phyloP scores from a whole-genome alignment of 2,888 invertebrate species.

The Antitype chi region DNA sequence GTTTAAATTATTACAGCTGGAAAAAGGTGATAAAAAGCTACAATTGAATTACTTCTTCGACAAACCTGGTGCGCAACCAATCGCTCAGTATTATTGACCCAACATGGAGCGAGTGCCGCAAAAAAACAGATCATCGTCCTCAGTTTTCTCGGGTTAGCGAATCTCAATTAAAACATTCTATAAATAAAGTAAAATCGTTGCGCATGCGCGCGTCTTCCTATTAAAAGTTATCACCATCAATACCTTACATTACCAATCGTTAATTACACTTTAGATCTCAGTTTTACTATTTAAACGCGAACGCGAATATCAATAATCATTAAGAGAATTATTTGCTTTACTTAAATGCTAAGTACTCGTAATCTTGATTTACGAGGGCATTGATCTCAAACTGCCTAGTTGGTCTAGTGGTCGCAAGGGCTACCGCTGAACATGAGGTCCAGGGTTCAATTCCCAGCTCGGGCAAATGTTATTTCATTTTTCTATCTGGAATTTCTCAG shows the following conservation, averaged over 20 bases:
- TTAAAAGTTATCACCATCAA: conserved; percentile 50
- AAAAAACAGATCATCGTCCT: conserved; percentile 39
- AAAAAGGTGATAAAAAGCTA: conserved; percentile 30
- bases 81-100: conserved; percentile 47
- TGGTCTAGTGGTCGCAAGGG: no score
- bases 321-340: conserved; percentile 37
- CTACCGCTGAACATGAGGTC: no score
- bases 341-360: conserved; percentile 1
- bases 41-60: conserved; percentile 42
- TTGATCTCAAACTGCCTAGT: conserved; percentile 2
- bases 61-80: conserved; percentile 37
- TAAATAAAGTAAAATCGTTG: conserved; percentile 47
- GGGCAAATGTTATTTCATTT: no score
- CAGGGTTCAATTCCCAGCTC: no score
- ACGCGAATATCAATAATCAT: conserved; percentile 39
- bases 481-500: no score
- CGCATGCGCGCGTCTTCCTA: conserved; percentile 41
- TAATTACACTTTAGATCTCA: conserved; percentile 47
- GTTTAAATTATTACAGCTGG: conserved; percentile 24
- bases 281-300: conserved; percentile 28
- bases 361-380: conserved; percentile 13
- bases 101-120: conserved; percentile 21
- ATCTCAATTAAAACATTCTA: conserved; percentile 50
- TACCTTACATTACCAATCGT: conserved; percentile 49
- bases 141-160: conserved; percentile 38